Base-by-base conservation (phyloP, 1,140 invertebrate species). In the Atta cephalotes region DNA sequence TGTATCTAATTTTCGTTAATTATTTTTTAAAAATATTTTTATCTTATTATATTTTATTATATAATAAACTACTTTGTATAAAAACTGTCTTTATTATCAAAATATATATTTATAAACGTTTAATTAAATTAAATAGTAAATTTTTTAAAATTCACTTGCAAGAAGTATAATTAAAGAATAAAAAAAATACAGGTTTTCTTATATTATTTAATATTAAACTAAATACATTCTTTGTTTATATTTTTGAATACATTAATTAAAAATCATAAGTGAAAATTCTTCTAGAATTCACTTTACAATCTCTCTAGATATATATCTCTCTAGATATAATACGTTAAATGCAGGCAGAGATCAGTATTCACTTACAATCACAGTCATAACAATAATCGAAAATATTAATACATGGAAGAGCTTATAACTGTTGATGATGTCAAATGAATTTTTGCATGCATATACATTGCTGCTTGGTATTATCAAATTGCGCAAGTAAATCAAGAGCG, bases 311-410 rank as follows among this genome's bases (percentile, higher is more conserved):
- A 77, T 71, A 74, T 25, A 45, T 45, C 9, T 45, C 39, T 25
- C 12, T 53, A 60, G 53, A 89, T 85, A 77, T 71, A 74, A n/a
- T 66, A 56, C 70, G 85, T 92, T 81, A 92, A 88, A 71, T 77
- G 74, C 87, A 92, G 86, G 49, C 60, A 87, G 7, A 76, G 62
- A 60, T 21, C 60, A 71, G 63, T 82, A 58, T 21, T 58, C 2
- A 76, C 76, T 88, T 16, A 51, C 14, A 51, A 45, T 45, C 66
- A 76, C 7, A 35, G 81, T 78, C 53, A 63, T 53, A 14, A 66
- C 65, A 65, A 53, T 82, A 80, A 89, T 77, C 16, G 56, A 72
- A 76, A 65, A 56, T 66, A 71, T 79, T 76, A 62, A 25, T 12
- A 18, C n/a, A 10, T 49, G 62, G 53, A 81, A 74, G 25, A 51